Evolutionary conservation across 2,888 invertebrate species (phyloP), one percentile per base, ranked within the genome.

Genomic region (Luperina nickerlii): DNA sequence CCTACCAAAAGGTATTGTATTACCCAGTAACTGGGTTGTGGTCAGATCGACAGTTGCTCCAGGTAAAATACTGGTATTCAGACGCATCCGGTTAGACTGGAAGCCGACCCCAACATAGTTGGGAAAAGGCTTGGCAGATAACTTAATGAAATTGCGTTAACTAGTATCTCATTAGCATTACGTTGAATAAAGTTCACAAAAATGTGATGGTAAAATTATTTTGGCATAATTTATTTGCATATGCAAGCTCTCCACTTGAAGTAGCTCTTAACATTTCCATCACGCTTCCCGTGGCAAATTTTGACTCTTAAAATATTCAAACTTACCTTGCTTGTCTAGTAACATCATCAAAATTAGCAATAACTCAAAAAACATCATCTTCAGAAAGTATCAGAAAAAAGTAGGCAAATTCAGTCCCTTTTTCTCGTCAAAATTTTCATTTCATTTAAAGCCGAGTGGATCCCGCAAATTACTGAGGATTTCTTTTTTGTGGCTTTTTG

Each of bases 401-500:
- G 86, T 88, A 87, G 85, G 90, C 88, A 92, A 94, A 93, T 91
- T 89, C 81, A 82, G 91, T 88, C 87, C 87, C 90, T 92, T 92
- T 92, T 92, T 91, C 92, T 93, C 93, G 93, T 93, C 94, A 93
- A 93, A 96, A 95, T 92, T 93, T 95, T 96, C 95, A 95, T 95
- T 95, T 95, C 94, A 95, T 95, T 96, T 95, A 95, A 93, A 92
- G 92, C 90, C 91, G 90, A 95, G 94, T 93, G 93, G 93, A 92
- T 92, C 91, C 95, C 95, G 93, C 95, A 95, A 96, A 96, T 96
- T 95, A 95, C 95, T 87, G 83, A 83, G 92, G 93, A 94, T 95
- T 95, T 93, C 89, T 91, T 90, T 91, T 93, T 93, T 94, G 94
- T 90, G 91, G 94, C 96, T 95, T 94, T 96, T 94, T 94, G 92